A percentile compares a stretch with the other conserved stretches of the same genome.
Evolutionary conservation across 2,797 vertebrate species (phyloP).

Genomic region (Knipowitschia caucasica): DNA sequence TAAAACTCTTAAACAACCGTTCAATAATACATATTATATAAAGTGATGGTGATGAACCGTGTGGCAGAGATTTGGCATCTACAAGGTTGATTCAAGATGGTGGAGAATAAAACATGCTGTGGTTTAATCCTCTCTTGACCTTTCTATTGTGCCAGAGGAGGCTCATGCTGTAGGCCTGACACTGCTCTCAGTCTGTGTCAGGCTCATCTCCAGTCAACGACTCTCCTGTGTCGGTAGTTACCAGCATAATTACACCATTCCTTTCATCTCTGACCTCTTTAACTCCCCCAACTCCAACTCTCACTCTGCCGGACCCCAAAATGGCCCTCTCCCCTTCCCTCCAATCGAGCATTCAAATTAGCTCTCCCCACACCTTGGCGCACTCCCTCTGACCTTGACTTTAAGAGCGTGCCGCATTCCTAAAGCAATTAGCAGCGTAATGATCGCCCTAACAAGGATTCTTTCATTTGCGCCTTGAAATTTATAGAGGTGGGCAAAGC

Average conservation of each 20-base stretch:
- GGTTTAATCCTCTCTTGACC: conserved; percentile 66
- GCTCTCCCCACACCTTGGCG: conserved; percentile 51
- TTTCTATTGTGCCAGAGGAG: conserved; percentile 60
- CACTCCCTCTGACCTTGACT: conserved; percentile 77
- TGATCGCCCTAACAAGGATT: conserved; percentile 81
- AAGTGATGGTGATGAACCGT: background rate
- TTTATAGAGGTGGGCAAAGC: conserved; percentile 77
- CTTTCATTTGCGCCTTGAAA: conserved; percentile 80
- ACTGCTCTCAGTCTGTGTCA: conserved; percentile 36
- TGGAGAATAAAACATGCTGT: conserved; percentile 62
- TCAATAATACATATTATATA: too few relatives aligned
- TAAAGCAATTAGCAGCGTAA: conserved; percentile 81
- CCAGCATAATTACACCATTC: conserved; percentile 72
- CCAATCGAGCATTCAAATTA: conserved; percentile 73
- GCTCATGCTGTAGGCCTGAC: conserved; percentile 35
- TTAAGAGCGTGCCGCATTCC: conserved; percentile 76
- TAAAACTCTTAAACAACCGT: too few relatives aligned
- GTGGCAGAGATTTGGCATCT: conserved; percentile 45
- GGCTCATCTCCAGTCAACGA: conserved; percentile 56
- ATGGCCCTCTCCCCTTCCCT: conserved; percentile 52
- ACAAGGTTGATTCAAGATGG: conserved; percentile 56
- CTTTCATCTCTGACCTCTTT: conserved; percentile 74
- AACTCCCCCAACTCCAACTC: conserved; percentile 52
- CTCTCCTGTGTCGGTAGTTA: conserved; percentile 61
- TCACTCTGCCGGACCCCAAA: conserved; percentile 49